These are phyloP conservation scores for Halocynthia aurantium DNA, from an alignment of 23 tunicate species.

Conservation along the genomic window DNA sequence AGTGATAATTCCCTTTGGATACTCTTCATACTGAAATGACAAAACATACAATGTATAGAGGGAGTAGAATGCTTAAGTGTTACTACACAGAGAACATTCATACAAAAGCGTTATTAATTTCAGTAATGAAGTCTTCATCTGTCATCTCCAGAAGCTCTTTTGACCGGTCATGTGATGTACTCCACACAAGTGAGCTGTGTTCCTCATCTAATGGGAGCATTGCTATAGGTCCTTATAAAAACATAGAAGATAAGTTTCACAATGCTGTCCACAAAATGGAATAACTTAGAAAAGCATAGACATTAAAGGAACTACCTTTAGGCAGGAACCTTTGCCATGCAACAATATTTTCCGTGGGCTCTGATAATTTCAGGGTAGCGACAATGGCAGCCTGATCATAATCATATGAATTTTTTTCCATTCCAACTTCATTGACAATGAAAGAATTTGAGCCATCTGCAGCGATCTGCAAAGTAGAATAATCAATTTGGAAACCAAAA, in stretches of 20 bases:
- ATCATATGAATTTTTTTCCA: slow-evolving; percentile 25
- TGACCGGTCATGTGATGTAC: slow-evolving; percentile 73
- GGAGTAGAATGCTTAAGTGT: background rate
- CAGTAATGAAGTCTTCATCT: slow-evolving; percentile 38
- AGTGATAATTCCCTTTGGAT: background rate
- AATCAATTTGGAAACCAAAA: background rate
- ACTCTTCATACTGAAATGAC: background rate
- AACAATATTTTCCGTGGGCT: slow-evolving; percentile 42
- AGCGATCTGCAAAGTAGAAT: slow-evolving; percentile 50
- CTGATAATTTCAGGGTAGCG: slow-evolving; percentile 48
- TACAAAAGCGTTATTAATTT: slow-evolving; percentile 79
- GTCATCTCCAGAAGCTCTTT: slow-evolving; percentile 20
- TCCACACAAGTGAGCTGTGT: slow-evolving; percentile 77
- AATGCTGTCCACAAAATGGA: background rate
- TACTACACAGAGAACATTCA: background rate
- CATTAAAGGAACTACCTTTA: slow-evolving; percentile 27
- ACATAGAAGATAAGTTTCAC: background rate
- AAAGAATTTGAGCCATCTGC: slow-evolving; percentile 86
- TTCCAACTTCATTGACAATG: slow-evolving; percentile 24
- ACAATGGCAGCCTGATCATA: slow-evolving; percentile 74
- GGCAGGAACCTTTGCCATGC: slow-evolving; percentile 96
- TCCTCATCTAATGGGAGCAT: slow-evolving; percentile 58
- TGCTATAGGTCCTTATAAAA: slow-evolving; percentile 81
- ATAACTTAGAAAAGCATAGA: background rate
- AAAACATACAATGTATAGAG: background rate